phyloP scores from a whole-genome alignment of 2,113 vertebrate species.

The Eupsittula cactorum region DNA sequence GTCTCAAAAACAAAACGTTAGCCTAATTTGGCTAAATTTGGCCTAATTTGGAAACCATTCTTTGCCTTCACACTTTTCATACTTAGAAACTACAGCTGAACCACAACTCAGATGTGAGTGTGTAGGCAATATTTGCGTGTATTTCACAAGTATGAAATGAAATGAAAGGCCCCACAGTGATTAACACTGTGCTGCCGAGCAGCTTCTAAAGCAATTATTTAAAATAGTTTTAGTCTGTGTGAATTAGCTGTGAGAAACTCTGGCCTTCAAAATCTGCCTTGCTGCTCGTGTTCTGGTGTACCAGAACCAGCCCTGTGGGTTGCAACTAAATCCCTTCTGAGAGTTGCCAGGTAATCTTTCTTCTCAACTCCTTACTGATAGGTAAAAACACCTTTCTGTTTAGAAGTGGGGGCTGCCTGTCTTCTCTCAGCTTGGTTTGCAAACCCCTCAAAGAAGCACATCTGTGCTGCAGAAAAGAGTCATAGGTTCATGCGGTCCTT shows the following conservation, averaged over 20 bases:
- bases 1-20: slow-evolving; percentile 31
- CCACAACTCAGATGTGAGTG: neutral
- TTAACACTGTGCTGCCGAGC: neutral
- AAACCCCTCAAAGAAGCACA: neutral
- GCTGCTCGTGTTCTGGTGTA: neutral
- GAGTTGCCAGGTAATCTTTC: neutral
- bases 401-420: neutral
- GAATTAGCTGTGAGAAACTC: neutral
- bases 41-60: slow-evolving; percentile 2
- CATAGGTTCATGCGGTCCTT: neutral
- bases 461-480: neutral
- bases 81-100: neutral
- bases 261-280: neutral
- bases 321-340: neutral
- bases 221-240: neutral
- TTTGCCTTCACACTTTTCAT: neutral
- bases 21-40: neutral
- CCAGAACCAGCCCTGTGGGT: neutral
- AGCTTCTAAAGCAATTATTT: neutral
- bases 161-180: neutral
- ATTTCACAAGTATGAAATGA: neutral
- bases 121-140: neutral
- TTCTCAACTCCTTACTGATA: neutral
- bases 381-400: neutral
- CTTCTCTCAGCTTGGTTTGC: neutral